Percentiles rank a stretch among this genome's conserved stretches.
phyloP scores from a whole-genome alignment of 2,113 vertebrate genomes.

The Leptosomus discolor region DNA sequence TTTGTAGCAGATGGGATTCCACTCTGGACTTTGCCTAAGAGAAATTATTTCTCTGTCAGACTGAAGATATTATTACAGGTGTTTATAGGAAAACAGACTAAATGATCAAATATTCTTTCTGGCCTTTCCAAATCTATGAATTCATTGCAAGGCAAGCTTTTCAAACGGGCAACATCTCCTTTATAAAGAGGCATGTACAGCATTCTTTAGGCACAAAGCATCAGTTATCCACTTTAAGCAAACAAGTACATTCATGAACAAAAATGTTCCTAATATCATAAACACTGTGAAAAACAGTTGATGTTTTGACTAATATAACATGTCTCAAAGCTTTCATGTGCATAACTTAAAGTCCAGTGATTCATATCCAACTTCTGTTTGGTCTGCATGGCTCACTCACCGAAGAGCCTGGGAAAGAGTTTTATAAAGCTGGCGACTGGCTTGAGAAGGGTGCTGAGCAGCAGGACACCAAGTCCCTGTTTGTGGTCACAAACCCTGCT shows the following conservation, averaged over 20 bases:
- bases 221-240: background rate
- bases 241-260: constrained; percentile 63
- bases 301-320: constrained; percentile 9
- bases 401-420: background rate
- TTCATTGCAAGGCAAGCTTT: background rate
- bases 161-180: background rate
- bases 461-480: background rate
- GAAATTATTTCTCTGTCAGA: background rate
- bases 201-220: constrained; percentile 30
- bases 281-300: background rate
- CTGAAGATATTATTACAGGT: background rate
- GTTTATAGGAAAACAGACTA: background rate
- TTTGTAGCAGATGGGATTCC: background rate
- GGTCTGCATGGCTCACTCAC: background rate
- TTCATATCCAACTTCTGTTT: constrained; percentile 5
- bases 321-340: background rate
- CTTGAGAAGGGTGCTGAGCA: background rate
- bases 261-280: constrained; percentile 39
- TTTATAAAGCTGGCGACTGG: background rate
- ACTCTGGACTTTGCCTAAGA: background rate
- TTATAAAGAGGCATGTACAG: background rate
- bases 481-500: background rate
- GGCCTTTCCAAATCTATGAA: background rate
- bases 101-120: background rate
- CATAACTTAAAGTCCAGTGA: constrained; percentile 27